These are phyloP conservation scores for Falco concolor DNA, from an alignment of 2,797 vertebrate species.

Conservation along the genomic window DNA sequence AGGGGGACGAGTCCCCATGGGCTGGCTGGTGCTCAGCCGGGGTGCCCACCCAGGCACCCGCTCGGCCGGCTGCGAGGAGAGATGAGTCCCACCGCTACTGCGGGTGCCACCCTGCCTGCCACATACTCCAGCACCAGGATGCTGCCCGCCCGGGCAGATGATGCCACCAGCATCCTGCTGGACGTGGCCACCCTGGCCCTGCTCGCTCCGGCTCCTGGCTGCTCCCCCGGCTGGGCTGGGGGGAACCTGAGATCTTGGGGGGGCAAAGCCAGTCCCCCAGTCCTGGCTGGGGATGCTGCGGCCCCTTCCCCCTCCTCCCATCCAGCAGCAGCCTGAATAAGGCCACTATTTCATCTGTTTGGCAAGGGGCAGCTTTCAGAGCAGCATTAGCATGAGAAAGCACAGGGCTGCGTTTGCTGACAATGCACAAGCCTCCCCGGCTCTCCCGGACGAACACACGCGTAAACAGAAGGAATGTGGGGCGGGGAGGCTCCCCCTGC, in stretches of 20 bases:
- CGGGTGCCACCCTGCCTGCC: not conserved
- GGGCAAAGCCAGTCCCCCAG: not conserved
- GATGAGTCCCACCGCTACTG: not conserved
- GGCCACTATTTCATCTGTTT: slow-evolving; percentile 94
- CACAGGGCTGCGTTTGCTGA: slow-evolving; percentile 85
- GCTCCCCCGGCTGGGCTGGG: not conserved
- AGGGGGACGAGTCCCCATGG: slow-evolving; percentile 42
- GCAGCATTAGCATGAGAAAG: slow-evolving; percentile 96
- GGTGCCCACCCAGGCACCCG: not conserved
- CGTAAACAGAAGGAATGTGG: slow-evolving; percentile 94
- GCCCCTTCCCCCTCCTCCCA: slow-evolving; percentile 41
- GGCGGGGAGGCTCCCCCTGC: slow-evolving; percentile 47
- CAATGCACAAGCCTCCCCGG: slow-evolving; percentile 86
- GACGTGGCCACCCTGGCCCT: not conserved
- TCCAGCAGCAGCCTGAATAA: slow-evolving; percentile 86
- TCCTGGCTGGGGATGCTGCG: not conserved
- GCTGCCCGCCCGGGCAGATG: rapidly evolving
- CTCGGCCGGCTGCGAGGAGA: not conserved
- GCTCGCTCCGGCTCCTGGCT: rapidly evolving
- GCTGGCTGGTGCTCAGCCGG: not conserved
- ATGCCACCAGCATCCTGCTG: not conserved
- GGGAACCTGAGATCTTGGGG: not conserved
- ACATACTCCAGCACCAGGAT: not conserved
- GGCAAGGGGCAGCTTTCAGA: slow-evolving; percentile 91
- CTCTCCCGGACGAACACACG: slow-evolving; percentile 93